Evolutionary conservation across 2,113 vertebrate genomes (phyloP), one percentile per base, ranked within the genome.

Genomic region (Scomber scombrus): DNA sequence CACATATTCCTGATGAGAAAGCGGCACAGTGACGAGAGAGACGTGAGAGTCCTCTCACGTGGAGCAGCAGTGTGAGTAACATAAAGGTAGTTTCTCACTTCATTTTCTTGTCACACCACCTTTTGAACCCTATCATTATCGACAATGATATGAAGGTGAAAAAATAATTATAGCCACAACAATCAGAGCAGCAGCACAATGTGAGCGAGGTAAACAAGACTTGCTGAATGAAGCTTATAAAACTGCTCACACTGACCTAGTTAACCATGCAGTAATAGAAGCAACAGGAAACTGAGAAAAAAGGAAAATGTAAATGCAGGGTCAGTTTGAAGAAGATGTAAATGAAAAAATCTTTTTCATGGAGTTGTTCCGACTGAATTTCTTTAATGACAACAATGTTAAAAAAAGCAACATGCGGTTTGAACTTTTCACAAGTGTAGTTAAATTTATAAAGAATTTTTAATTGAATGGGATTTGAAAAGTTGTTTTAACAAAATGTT

Each of bases 21-120:
- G 16, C 82, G 52, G 29, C 68, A 67, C 56, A 74, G 23, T 84
- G 82, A 87, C 84, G 66, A n/a, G n/a, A n/a, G n/a, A n/a, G n/a
- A n/a, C n/a, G n/a, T n/a, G n/a, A n/a, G n/a, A n/a, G n/a, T n/a
- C 5, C 10, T 64, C 1, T 45, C 9, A 11, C 40, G 11, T 60
- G 8, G 34, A 7, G 23, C 8, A 26, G 13, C 1, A 10, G 58
- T 26, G 12, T 65, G 16, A 54, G 7, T 73, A 15, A 13, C 21
- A 23, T 4, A 21, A 19, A 54, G 52, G 0, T 21, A 0, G 13
- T 34, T 16, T 18, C 0, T 29, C 11, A 16, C 14, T 49, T 21
- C 45, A 49, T 2, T 34, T 40, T 40, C 34, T 40, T 6, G 6
- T 40, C 34, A 26, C 23, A n/a, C n/a, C n/a, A n/a, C n/a, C 8